Percentiles rank a stretch among this genome's conserved stretches.
phyloP scores from a whole-genome alignment of 2,888 invertebrate genomes.

The Andrena bucephala region DNA sequence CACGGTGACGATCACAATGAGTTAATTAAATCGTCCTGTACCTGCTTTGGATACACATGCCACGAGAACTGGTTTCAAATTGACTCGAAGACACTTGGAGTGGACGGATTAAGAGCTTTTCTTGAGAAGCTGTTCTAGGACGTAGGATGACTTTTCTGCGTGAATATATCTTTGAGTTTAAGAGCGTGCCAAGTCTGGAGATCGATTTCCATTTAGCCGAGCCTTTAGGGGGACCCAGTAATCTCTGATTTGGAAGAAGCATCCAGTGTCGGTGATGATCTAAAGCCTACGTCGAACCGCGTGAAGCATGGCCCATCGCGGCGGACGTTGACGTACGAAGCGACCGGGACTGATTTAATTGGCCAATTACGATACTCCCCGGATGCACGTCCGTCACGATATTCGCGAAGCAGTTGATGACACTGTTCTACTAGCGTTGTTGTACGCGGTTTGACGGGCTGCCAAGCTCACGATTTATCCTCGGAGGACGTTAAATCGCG shows the following conservation, averaged over 20 bases:
- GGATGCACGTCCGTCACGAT: slow-evolving; percentile 39
- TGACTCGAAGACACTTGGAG: neutral
- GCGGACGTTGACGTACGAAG: slow-evolving; percentile 63
- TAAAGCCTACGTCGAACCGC: slow-evolving; percentile 22
- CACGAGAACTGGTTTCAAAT: neutral
- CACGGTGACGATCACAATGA: slow-evolving; percentile 29
- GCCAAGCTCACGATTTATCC: slow-evolving; percentile 62
- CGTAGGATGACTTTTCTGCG: too few relatives aligned
- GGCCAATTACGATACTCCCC: slow-evolving; percentile 62
- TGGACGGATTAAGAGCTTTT: neutral
- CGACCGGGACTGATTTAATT: slow-evolving; percentile 67
- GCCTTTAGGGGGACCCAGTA: neutral
- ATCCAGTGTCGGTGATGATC: slow-evolving; percentile 38
- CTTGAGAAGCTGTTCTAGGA: neutral
- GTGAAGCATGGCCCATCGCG: slow-evolving; percentile 30
- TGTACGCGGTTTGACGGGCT: slow-evolving; percentile 60
- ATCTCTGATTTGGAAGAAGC: slow-evolving; percentile 34
- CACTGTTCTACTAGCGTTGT: slow-evolving; percentile 23
- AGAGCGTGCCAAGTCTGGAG: too few relatives aligned
- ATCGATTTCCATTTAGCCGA: too few relatives aligned
- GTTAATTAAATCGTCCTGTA: slow-evolving; percentile 47
- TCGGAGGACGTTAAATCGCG: slow-evolving; percentile 36
- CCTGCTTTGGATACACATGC: neutral
- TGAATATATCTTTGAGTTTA: too few relatives aligned
- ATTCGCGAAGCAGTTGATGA: slow-evolving; percentile 52